phyloP scores from a whole-genome alignment of 2,888 invertebrate genomes.

The Nomada goodeniana region DNA sequence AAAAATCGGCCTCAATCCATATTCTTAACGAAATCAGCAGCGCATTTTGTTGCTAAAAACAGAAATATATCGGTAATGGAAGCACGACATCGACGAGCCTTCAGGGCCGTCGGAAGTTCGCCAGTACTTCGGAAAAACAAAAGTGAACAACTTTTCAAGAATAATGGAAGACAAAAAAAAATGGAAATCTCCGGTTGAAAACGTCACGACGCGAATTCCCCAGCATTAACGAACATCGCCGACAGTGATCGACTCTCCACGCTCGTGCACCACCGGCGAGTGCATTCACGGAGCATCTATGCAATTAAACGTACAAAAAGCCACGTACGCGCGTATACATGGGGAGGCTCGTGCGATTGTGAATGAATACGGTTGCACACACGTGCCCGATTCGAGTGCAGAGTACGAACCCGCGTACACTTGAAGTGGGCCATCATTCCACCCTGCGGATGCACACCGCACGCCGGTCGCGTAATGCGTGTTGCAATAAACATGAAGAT shows the following conservation, averaged over 20 bases:
- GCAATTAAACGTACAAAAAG: conserved; percentile 61
- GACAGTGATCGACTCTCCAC: conserved; percentile 18
- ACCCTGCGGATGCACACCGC: conserved; percentile 26
- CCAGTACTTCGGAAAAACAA: too few relatives aligned
- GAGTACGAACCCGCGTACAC: conserved; percentile 52
- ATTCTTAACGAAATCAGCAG: too few relatives aligned
- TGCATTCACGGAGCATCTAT: conserved; percentile 62
- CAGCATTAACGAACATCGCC: not conserved
- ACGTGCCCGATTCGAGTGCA: conserved; percentile 33
- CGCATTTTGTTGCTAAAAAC: too few relatives aligned
- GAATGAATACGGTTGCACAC: conserved; percentile 43
- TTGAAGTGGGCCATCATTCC: conserved; percentile 57
- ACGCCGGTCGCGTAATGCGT: not conserved
- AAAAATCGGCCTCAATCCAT: too few relatives aligned
- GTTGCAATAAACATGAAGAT: conserved; percentile 36
- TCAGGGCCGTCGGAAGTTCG: too few relatives aligned
- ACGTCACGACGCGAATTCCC: not conserved
- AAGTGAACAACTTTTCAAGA: not conserved
- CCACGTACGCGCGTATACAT: conserved; percentile 19
- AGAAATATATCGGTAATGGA: too few relatives aligned
- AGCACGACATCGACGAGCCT: too few relatives aligned
- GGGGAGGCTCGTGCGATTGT: conserved; percentile 44
- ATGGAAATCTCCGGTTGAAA: not conserved
- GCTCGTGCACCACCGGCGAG: conserved; percentile 20
- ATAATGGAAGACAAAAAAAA: not conserved